These are phyloP conservation scores for Anolis sagrei DNA, from an alignment of 2,113 vertebrate genomes.

Conservation along the genomic window DNA sequence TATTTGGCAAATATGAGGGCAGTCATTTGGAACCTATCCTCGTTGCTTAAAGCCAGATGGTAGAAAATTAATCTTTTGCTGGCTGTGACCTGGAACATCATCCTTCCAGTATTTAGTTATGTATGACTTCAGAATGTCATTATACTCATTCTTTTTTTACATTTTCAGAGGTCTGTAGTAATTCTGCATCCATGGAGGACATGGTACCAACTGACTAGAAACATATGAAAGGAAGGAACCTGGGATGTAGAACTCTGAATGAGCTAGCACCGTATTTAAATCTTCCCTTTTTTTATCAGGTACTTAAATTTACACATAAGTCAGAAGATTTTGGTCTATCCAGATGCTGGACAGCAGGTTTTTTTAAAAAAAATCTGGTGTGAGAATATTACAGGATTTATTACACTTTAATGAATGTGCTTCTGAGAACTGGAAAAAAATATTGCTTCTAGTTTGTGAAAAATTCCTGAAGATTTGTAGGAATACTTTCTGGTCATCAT, in stretches of 20 bases:
- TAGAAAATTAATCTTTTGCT: background rate
- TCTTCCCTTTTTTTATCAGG: background rate
- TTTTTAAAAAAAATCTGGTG: background rate
- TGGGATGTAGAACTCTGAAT: background rate
- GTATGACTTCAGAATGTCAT: too few species aligned
- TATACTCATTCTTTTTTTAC: too few species aligned
- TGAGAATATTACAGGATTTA: background rate
- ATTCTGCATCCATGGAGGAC: too few species aligned
- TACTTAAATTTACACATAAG: background rate
- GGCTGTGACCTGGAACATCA: background rate
- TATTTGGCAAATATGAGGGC: background rate
- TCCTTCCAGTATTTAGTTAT: too few species aligned
- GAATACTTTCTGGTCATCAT: background rate
- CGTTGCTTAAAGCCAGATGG: background rate
- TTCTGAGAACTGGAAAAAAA: background rate
- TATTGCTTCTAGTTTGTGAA: too few species aligned
- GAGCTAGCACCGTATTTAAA: background rate
- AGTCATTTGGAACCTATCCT: background rate
- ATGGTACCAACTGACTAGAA: background rate
- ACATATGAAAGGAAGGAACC: background rate
- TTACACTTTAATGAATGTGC: background rate
- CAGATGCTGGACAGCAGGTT: background rate
- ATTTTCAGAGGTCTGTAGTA: too few species aligned
- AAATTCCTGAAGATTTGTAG: background rate
- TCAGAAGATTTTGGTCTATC: background rate